Evolutionary conservation across 2,113 vertebrate species (phyloP).

Genomic region (Prinia subflava): DNA sequence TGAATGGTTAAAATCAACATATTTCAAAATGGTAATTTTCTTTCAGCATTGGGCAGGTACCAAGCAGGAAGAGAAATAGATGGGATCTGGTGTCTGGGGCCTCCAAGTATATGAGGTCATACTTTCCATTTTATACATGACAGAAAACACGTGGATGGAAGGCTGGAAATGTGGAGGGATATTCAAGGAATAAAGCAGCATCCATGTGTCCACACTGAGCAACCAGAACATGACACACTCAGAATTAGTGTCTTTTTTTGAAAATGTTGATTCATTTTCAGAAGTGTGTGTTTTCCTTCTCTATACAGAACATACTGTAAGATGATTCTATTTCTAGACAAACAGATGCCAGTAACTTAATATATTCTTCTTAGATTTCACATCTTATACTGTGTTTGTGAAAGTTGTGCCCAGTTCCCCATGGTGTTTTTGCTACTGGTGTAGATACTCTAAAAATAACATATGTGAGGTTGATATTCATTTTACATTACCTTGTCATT

Average conservation of each 20-base stretch:
- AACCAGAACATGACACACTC: background rate
- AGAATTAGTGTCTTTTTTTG: background rate
- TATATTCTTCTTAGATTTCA: conserved; percentile 52
- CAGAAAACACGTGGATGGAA: background rate
- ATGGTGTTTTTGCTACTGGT: conserved; percentile 37
- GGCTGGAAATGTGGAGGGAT: background rate
- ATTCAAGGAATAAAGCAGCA: background rate
- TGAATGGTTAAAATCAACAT: background rate
- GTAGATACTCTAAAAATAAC: conserved; percentile 46
- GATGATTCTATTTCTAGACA: conserved; percentile 51
- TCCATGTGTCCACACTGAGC: background rate
- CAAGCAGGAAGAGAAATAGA: background rate
- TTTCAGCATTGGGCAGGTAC: background rate
- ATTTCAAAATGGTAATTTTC: background rate
- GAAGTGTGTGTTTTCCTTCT: conserved; percentile 23
- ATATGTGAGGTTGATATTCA: background rate
- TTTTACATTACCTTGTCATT: background rate
- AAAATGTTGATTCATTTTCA: conserved; percentile 31
- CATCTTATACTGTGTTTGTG: conserved; percentile 27
- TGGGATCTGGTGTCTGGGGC: background rate
- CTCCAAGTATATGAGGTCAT: background rate
- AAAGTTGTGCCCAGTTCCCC: conserved; percentile 38
- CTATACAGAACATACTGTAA: background rate
- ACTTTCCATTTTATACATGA: accelerated
- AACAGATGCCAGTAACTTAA: conserved; percentile 51